phyloP scores from a whole-genome alignment of 1,140 invertebrate species.

The Tyrophagus putrescentiae region DNA sequence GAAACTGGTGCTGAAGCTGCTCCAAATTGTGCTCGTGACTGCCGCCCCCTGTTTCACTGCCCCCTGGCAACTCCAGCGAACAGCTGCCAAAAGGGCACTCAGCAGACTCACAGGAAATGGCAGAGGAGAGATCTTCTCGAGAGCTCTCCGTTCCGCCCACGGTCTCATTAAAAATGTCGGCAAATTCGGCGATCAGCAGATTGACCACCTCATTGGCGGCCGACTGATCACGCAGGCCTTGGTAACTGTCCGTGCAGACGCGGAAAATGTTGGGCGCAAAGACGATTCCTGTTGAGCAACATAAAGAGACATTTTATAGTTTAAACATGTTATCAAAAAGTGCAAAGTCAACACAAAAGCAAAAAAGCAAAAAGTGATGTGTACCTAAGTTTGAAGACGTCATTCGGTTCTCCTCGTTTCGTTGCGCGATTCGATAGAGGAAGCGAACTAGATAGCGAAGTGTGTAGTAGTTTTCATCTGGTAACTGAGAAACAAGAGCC shows the following conservation, averaged over 20 bases:
- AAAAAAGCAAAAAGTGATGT: neutral
- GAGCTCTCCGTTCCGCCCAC: neutral
- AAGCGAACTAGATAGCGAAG: conserved; percentile 35
- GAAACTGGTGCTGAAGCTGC: no score
- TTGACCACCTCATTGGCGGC: conserved; percentile 35
- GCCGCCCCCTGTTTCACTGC: no score
- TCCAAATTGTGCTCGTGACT: no score
- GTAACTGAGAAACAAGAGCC: conserved; percentile 28
- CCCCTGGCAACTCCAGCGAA: neutral
- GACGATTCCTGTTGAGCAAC: conserved; percentile 31
- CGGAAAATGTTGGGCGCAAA: conserved; percentile 38
- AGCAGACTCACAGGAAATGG: neutral
- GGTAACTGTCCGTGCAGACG: conserved; percentile 25
- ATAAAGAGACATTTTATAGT: neutral
- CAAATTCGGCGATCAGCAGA: conserved; percentile 34
- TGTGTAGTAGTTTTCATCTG: conserved; percentile 32
- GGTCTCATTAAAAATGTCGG: conserved; percentile 31
- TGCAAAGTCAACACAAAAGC: neutral
- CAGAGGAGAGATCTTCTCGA: neutral
- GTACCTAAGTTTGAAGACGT: conserved; percentile 31
- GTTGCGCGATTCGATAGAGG: conserved; percentile 32
- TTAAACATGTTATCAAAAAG: neutral
- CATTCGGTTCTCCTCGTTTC: conserved; percentile 36
- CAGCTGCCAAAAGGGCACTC: no score
- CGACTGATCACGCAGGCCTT: conserved; percentile 35